Percentiles rank a stretch among this genome's conserved stretches.
These are phyloP conservation scores for Aethina tumida DNA, from an alignment of 1,140 invertebrate species.

Conservation along the genomic window DNA sequence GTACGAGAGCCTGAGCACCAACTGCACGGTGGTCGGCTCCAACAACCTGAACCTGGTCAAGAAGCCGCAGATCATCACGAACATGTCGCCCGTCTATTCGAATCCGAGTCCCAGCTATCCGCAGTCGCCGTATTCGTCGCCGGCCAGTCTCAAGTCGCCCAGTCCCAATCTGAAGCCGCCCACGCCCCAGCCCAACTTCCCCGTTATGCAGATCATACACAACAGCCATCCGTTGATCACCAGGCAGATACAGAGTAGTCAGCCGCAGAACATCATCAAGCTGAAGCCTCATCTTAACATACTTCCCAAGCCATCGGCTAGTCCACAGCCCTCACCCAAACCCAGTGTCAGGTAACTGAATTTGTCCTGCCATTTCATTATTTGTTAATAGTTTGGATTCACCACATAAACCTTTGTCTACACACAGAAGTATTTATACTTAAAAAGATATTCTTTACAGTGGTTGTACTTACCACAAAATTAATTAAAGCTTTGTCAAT, in stretches of 20 bases:
- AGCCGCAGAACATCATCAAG: conserved; percentile 33
- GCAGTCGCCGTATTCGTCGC: conserved; percentile 30
- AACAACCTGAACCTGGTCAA: conserved; percentile 36
- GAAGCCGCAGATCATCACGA: conserved; percentile 31
- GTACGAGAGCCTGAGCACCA: conserved; percentile 34
- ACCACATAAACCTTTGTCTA: background rate
- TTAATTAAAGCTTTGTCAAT: too few species aligned
- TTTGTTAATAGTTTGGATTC: background rate
- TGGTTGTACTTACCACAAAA: too few species aligned
- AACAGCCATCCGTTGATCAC: conserved; percentile 27
- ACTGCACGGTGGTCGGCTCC: conserved; percentile 34
- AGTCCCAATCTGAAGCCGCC: conserved; percentile 31
- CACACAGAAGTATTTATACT: too few species aligned
- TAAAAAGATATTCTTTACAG: too few species aligned
- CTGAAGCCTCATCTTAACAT: conserved; percentile 36
- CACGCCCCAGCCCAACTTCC: conserved; percentile 31
- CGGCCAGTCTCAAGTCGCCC: conserved; percentile 33
- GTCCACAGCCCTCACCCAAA: conserved; percentile 31
- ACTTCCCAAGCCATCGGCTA: conserved; percentile 33
- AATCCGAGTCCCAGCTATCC: conserved; percentile 33
- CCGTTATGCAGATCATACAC: conserved; percentile 35
- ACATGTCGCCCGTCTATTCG: conserved; percentile 32
- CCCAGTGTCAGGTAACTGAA: conserved; percentile 30
- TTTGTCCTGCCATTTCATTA: background rate
- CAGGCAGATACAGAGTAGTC: conserved; percentile 26